phyloP scores from a whole-genome alignment of 1,140 invertebrate genomes.

The Stegodyphus dumicola region DNA sequence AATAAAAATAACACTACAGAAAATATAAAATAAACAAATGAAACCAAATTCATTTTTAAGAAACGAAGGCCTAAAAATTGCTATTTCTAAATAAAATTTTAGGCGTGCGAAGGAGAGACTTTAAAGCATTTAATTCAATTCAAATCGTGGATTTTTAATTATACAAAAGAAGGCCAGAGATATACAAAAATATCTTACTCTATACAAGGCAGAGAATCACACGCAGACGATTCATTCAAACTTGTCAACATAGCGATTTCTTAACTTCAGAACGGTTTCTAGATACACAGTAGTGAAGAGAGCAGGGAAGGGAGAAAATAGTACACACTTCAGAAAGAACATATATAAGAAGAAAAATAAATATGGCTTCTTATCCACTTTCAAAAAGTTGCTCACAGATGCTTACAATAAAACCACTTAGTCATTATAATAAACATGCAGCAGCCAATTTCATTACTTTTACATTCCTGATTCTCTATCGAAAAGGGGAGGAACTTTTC shows the following conservation, averaged over 20 bases:
- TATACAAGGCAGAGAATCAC: slow-evolving; percentile 20
- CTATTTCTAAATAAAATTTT: background rate
- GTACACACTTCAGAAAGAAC: background rate
- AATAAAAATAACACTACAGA: background rate
- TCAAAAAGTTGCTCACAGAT: too few relatives aligned
- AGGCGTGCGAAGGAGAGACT: background rate
- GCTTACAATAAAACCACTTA: too few relatives aligned
- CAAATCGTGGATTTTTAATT: background rate
- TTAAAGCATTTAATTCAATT: background rate
- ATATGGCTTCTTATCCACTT: too few relatives aligned
- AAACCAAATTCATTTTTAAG: background rate
- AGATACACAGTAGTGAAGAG: background rate
- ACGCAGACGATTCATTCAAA: slow-evolving; percentile 12
- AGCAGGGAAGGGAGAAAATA: background rate
- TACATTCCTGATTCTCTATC: too few relatives aligned
- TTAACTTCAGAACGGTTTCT: background rate
- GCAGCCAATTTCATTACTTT: too few relatives aligned
- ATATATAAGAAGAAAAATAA: too few relatives aligned
- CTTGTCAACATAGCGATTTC: slow-evolving; percentile 10
- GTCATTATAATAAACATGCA: too few relatives aligned
- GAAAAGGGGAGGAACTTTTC: too few relatives aligned
- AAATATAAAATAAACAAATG: background rate
- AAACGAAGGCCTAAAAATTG: background rate
- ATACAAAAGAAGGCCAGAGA: background rate
- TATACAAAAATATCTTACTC: slow-evolving; percentile 42